Evolutionary conservation across 2,888 invertebrate species (phyloP).

Genomic region (Phrixothrix hirtus): DNA sequence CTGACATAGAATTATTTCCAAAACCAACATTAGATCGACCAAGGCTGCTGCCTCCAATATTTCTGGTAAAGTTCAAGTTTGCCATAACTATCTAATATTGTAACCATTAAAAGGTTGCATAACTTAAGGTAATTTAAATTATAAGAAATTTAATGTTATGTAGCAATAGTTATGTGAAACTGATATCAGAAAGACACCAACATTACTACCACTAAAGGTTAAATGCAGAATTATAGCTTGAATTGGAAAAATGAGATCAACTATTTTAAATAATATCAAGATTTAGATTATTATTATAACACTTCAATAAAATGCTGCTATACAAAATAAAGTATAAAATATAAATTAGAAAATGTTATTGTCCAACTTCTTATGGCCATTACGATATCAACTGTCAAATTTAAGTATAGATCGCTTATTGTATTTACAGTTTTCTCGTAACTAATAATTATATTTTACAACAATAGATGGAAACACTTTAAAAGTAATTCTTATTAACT

Average conservation of each 20-base stretch:
- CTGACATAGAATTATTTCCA: slow-evolving; percentile 69
- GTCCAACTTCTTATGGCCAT: slow-evolving; percentile 56
- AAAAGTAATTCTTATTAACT: no score
- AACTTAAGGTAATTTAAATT: slow-evolving; percentile 41
- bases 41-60: slow-evolving; percentile 79
- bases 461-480: neutral
- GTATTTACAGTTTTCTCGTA: no score
- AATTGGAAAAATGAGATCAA: slow-evolving; percentile 40
- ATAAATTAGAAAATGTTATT: slow-evolving; percentile 53
- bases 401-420: neutral
- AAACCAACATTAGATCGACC: slow-evolving; percentile 68
- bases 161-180: slow-evolving; percentile 34
- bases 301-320: slow-evolving; percentile 39
- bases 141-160: slow-evolving; percentile 2
- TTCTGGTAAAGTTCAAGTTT: slow-evolving; percentile 91
- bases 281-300: slow-evolving; percentile 18
- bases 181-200: slow-evolving; percentile 47
- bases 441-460: no score
- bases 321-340: slow-evolving; percentile 45
- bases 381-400: slow-evolving; percentile 44
- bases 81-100: slow-evolving; percentile 74
- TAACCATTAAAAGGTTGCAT: slow-evolving; percentile 49
- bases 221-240: slow-evolving; percentile 42
- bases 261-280: slow-evolving; percentile 19
- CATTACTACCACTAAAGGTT: slow-evolving; percentile 44